phyloP scores from a whole-genome alignment of 2,797 vertebrate species.

The Eulemur mongoz region DNA sequence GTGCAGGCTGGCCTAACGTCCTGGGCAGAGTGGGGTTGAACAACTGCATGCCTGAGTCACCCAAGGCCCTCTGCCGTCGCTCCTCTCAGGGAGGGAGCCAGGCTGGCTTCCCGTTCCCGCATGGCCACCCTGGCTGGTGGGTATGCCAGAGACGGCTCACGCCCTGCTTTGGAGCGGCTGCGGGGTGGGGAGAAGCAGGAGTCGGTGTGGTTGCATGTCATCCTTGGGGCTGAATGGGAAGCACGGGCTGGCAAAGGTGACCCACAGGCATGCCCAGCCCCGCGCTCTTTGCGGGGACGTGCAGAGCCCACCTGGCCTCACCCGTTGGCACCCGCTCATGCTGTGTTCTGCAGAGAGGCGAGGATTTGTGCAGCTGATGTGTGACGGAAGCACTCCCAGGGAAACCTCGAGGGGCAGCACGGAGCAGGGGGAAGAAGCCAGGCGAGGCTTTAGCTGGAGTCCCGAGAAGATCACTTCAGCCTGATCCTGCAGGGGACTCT shows the following conservation, averaged over 20 bases:
- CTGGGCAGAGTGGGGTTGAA: neutral
- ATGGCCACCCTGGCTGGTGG: neutral
- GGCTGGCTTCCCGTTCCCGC: neutral
- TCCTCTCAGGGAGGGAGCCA: neutral
- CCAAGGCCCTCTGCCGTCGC: neutral
- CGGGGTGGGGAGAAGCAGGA: neutral
- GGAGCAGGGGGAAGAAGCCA: neutral
- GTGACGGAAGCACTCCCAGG: neutral
- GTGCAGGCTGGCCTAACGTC: neutral
- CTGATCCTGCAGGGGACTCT: neutral
- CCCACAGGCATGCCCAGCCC: rapidly evolving
- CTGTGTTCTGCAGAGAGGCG: neutral
- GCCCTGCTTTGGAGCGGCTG: neutral
- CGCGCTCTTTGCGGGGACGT: neutral
- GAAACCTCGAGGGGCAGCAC: neutral
- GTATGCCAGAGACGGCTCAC: rapidly evolving
- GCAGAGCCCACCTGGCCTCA: neutral
- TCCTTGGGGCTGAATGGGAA: neutral
- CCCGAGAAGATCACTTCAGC: rapidly evolving
- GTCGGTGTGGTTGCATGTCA: rapidly evolving
- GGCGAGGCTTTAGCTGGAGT: neutral
- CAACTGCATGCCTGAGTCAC: neutral
- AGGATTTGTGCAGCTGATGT: neutral
- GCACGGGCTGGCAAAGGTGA: neutral
- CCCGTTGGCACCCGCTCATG: neutral